These are phyloP conservation scores for Enteromius treurensis DNA, from an alignment of 2,797 vertebrate species.

Conservation along the genomic window DNA sequence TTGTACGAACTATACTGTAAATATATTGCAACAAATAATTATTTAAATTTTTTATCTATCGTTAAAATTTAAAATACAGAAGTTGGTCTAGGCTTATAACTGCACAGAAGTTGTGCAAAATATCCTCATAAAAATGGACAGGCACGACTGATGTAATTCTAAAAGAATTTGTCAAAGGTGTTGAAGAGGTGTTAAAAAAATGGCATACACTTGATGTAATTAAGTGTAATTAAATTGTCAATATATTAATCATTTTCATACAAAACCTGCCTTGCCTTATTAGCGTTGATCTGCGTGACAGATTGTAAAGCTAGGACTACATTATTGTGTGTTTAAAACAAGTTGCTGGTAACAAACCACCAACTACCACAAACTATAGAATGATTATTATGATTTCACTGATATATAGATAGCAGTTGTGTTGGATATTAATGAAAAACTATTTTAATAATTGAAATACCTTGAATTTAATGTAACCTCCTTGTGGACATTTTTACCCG, in stretches of 20 bases:
- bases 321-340: not conserved
- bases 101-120: not conserved
- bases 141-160: not conserved
- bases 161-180: slow-evolving; percentile 24
- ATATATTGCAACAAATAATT: not conserved
- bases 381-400: not conserved
- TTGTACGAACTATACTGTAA: not conserved
- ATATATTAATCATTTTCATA: not conserved
- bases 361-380: not conserved
- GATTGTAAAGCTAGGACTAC: not conserved
- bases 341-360: not conserved
- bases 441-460: not conserved
- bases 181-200: not conserved
- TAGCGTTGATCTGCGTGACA: not conserved
- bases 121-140: slow-evolving; percentile 6
- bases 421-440: not conserved
- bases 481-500: not conserved
- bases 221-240: slow-evolving; percentile 5
- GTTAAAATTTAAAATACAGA: not conserved
- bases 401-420: not conserved
- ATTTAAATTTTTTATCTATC: not conserved
- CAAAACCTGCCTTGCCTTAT: not conserved
- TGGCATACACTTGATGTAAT: not conserved
- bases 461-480: not conserved
- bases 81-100: not conserved